Base-by-base conservation (phyloP, 1,140 invertebrate species). In the Battus philenor region DNA sequence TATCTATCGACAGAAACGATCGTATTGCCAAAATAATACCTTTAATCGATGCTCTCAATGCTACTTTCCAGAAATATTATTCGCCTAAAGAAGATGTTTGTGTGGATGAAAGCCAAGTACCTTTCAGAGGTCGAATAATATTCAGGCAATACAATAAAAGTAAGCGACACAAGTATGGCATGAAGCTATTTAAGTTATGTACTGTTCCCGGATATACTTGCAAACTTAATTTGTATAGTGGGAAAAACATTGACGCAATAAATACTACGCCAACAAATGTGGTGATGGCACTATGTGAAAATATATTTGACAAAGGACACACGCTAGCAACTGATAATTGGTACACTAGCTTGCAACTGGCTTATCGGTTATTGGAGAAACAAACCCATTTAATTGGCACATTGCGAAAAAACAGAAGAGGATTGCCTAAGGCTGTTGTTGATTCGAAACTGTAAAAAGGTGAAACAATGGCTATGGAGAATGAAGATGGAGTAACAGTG, bases 401-500 rank as follows among this genome's bases (percentile, higher is more conserved):
- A 9, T 9, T 47, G 5, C n/a, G 44, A 36, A 52, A 46, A 20
- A 52, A 52, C 10, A 46, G 44, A 16, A 52, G 20, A 17, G 15
- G 31, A n/a, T 11, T 52, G n/a, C 50, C 36, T 4, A 47, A 47
- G 20, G 18, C 27, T 8, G 36, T 52, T 0, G 24, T 43, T 9
- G n/a, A 17, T 41, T 30, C 32, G 12, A 43, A 52, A 29, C 31
- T 52, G 8, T 47, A 47, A 20, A 34, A 18, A 34, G 44, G 44
- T 34, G 44, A 52, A 43, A 36, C 22, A 18, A 47, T 52, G 30
- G 44, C 44, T 1, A 31, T 12, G 39, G 30, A 47, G 26, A 13
- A 32, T 45, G 29, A 50, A 44, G 49, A 70, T 54, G 58, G 69
- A 27, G 64, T 87, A 50, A 75, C 61, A 17, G 59, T 86, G 7